Percentiles rank a stretch among this genome's conserved stretches.
These are phyloP conservation scores for Uromys caudimaculatus DNA, from an alignment of 2,797 vertebrate genomes.

Conservation along the genomic window DNA sequence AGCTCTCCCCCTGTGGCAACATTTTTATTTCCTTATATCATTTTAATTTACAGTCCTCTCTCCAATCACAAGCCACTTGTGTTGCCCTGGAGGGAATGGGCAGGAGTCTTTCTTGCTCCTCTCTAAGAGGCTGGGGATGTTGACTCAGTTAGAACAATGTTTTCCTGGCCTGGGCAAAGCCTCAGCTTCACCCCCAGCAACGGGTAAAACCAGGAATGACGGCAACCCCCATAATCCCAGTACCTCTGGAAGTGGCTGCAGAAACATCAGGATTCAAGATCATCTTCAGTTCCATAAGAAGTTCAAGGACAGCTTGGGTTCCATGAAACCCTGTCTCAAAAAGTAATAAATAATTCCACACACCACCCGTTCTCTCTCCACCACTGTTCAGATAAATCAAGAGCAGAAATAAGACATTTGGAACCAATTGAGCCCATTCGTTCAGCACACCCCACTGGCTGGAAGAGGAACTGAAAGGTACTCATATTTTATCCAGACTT, in stretches of 20 bases:
- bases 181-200: neutral
- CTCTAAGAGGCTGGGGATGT: neutral
- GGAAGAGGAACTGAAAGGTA: conserved; percentile 1
- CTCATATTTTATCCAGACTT: conserved; percentile 12
- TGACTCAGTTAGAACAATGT: neutral
- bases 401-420: neutral
- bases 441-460: neutral
- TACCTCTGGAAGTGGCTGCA: neutral
- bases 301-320: neutral
- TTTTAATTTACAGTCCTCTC: neutral
- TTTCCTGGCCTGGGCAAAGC: neutral
- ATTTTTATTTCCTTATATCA: neutral
- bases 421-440: neutral
- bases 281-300: neutral
- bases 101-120: neutral
- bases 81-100: neutral
- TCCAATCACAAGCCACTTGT: neutral
- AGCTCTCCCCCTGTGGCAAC: neutral
- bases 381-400: neutral
- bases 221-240: neutral
- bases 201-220: neutral
- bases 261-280: neutral
- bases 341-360: neutral
- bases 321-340: neutral
- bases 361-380: neutral